Base-by-base conservation (phyloP, 2,797 vertebrate genomes). In the Labroides dimidiatus region DNA sequence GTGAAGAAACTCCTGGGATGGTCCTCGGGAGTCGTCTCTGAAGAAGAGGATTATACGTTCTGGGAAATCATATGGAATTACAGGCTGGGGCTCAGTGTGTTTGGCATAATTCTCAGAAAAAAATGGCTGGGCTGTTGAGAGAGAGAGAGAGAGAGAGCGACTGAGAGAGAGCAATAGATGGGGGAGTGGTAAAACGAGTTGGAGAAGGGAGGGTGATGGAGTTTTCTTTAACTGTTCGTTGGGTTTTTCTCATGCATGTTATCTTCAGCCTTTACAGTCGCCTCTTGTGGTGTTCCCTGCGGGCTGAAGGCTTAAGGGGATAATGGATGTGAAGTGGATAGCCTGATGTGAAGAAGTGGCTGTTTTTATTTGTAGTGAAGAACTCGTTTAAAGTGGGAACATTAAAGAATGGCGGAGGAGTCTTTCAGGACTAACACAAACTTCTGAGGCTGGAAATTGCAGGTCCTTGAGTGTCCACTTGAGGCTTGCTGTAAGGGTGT, bases 11-110 rank as follows among this genome's bases (percentile, higher is more conserved):
- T 77, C 72, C 56, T 71, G 66, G 66, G 81, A 84, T 61, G 53
- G 48, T 60, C 68, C 79, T 72, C 11, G 1, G 36, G 74, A 82
- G 80, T 60, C 43, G 27, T 62, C 69, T 71, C 77, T 81, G 78
- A 83, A 72, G 64, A 77, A 57, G 70, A 70, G 82, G 87, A 92
- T 91, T 90, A 90, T 78, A 68, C 81, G 84, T 80, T 82, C 77
- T 66, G 78, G 66, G 77, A 87, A 92, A 90, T 88, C 80, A 75
- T 77, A 75, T 82, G 81, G 85, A 87, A 87, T 89, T 91, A 89
- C 72, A 73, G 78, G 68, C 68, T 64, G 39, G 55, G 64, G 69
- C 77, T 88, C 72, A 69, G 69, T 81, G 58, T 70, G 82, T 85
- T 69, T 75, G 71, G 76, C 64, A 68, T 64, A 78, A 73, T 64